These are phyloP conservation scores for Scaptomyza parva DNA, from an alignment of 2,888 invertebrate species.

Conservation along the genomic window DNA sequence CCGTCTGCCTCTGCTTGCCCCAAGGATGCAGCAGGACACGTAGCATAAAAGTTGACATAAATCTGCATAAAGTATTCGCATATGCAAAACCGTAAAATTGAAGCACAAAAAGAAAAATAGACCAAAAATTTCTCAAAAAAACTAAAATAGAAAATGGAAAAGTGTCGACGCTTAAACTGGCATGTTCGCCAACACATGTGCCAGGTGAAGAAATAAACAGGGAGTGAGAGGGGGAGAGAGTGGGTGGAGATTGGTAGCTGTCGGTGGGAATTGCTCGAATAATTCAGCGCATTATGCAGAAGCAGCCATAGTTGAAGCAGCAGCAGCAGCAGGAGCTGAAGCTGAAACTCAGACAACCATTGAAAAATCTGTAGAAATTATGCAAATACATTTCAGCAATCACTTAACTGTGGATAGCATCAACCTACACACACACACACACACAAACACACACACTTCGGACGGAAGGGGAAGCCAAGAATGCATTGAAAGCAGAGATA, in stretches of 20 bases:
- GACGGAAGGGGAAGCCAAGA: constrained; percentile 14
- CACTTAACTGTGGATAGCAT: constrained; percentile 66
- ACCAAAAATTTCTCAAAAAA: constrained; percentile 6
- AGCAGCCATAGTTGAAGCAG: constrained; percentile 8
- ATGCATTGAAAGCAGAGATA: neutral
- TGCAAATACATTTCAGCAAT: constrained; percentile 81
- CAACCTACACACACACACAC: neutral
- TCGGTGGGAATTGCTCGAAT: constrained; percentile 23
- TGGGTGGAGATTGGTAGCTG: neutral
- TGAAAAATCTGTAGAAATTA: constrained; percentile 80
- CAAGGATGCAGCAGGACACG: constrained; percentile 63
- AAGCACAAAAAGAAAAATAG: constrained; percentile 27
- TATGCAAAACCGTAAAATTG: constrained; percentile 69
- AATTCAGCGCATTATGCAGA: constrained; percentile 59
- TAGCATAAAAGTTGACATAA: constrained; percentile 76
- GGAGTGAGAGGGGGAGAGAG: neutral
- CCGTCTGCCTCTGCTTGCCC: constrained; percentile 11
- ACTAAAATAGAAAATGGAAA: constrained; percentile 31
- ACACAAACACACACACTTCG: constrained; percentile 4
- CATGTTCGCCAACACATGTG: constrained; percentile 62
- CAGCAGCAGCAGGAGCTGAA: constrained; percentile 13
- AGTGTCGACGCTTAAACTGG: constrained; percentile 69
- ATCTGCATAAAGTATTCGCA: constrained; percentile 80
- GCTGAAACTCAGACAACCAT: constrained; percentile 56
- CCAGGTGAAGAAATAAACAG: constrained; percentile 32